Evolutionary conservation across 2,888 invertebrate species (phyloP).

Genomic region (Ptilodon capucinus): DNA sequence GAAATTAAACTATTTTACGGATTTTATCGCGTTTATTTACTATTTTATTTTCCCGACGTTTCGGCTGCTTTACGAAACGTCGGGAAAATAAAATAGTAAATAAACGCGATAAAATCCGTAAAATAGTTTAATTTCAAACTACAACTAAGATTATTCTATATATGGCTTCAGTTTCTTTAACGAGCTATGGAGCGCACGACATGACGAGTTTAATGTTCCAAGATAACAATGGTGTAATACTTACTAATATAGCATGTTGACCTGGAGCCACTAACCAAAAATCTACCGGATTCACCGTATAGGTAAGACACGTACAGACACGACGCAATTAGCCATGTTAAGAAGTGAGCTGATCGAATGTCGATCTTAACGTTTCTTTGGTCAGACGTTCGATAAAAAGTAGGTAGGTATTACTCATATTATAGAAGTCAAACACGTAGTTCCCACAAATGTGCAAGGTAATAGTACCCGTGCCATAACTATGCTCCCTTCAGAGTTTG

Average conservation of each 20-base stretch:
- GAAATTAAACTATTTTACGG: too few species aligned
- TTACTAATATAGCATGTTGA: constrained; percentile 11
- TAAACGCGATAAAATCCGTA: too few species aligned
- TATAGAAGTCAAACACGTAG: not conserved
- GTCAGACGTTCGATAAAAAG: constrained; percentile 38
- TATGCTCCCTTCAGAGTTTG: too few species aligned
- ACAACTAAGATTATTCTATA: not conserved
- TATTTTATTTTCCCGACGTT: too few species aligned
- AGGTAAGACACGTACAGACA: constrained; percentile 41
- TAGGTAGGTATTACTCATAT: constrained; percentile 2
- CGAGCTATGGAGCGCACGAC: constrained; percentile 5
- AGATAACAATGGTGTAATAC: constrained; percentile 8
- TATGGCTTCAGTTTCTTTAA: not conserved
- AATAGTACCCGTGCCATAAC: too few species aligned
- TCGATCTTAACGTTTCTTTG: constrained; percentile 40
- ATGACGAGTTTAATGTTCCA: constrained; percentile 13
- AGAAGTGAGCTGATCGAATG: constrained; percentile 56
- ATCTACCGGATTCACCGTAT: constrained; percentile 44
- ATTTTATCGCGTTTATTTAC: too few species aligned
- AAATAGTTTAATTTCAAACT: too few species aligned
- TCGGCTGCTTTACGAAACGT: too few species aligned
- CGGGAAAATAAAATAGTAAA: too few species aligned
- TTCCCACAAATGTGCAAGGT: too few species aligned
- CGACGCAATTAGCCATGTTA: constrained; percentile 50
- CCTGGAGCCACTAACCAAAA: constrained; percentile 37